Percentiles rank a stretch among this genome's conserved stretches.
These are phyloP conservation scores for Molossus alvarezi DNA, from an alignment of 2,797 vertebrate species.

Conservation along the genomic window DNA sequence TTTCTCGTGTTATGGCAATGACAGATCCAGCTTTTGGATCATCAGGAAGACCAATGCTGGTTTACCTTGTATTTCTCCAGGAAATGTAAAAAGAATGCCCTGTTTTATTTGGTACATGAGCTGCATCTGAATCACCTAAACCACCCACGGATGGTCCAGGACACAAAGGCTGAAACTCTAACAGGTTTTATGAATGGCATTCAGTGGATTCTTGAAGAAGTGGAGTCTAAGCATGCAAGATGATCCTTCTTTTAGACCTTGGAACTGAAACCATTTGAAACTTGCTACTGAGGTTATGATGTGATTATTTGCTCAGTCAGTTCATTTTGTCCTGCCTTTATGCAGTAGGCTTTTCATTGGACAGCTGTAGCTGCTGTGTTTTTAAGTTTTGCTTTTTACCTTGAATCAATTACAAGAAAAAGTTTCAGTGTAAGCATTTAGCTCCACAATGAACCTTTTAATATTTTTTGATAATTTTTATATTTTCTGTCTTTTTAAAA, in stretches of 20 bases:
- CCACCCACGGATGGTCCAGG: slow-evolving; percentile 97
- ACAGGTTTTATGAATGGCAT: slow-evolving; percentile 94
- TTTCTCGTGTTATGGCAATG: slow-evolving; percentile 93
- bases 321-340: slow-evolving; percentile 62
- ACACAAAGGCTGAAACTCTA: slow-evolving; percentile 93
- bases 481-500: slow-evolving; percentile 76
- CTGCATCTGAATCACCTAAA: slow-evolving; percentile 91
- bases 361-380: slow-evolving; percentile 1
- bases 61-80: slow-evolving; percentile 95
- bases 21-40: slow-evolving; percentile 91
- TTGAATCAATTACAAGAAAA: slow-evolving; percentile 72
- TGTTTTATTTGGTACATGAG: slow-evolving; percentile 95
- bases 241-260: slow-evolving; percentile 73
- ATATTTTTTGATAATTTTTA: slow-evolving; percentile 79
- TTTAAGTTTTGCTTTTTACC: slow-evolving; percentile 67
- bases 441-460: slow-evolving; percentile 55
- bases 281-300: slow-evolving; percentile 5
- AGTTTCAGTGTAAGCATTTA: slow-evolving; percentile 51
- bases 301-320: slow-evolving; percentile 53
- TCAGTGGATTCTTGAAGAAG: slow-evolving; percentile 95
- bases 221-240: slow-evolving; percentile 87
- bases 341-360: slow-evolving; percentile 44
- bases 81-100: slow-evolving; percentile 89
- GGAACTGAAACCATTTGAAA: slow-evolving; percentile 58
- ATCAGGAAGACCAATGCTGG: slow-evolving; percentile 92